Base-by-base conservation (phyloP, 2,888 invertebrate species). In the Pyralis farinalis region DNA sequence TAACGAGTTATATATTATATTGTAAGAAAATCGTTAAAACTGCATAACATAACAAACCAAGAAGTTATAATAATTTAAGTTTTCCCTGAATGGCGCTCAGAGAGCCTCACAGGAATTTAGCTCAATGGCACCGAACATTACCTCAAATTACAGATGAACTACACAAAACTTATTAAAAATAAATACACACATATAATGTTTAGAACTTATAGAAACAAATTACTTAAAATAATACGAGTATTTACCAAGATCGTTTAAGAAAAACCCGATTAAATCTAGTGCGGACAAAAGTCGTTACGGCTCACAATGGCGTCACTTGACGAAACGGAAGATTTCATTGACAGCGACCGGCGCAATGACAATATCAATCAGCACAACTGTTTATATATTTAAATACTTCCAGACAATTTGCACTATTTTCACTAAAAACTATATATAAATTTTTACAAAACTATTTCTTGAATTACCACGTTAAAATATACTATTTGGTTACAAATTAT, bases 251-350 rank as follows among this genome's bases (percentile, higher is more conserved):
- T 93, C 91, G 91, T 91, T 78, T 89, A 86, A 91, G 92, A 91
- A 93, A 91, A 91, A 87, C 75, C 80, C 86, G 94, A 93, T 93
- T 91, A 85, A 90, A 91, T 91, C 91, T 86, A 85, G 89, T 86
- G 86, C 83, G 80, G 76, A 69, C 67, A 76, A 87, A 91, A 93
- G 94, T 93, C 93, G 93, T 93, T 94, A 94, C 91, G 93, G 94
- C 90, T 92, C 93, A 94, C 94, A 94, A 94, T 94, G 94, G 94
- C 94, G 94, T 94, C 93, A 92, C 91, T 91, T 89, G 80, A 79
- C 76, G 75, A 85, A 87, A 75, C 84, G 84, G 84, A 83, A 82
- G 69, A 72, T 45, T 53, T 50, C 29, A 43, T 51, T 82, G 80
- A 78, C 81, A 80, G 45, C 62, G 58, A 67, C 70, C 63, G 54